A percentile compares a stretch with the other conserved stretches of the same genome.
Evolutionary conservation across 2,113 vertebrate genomes (phyloP).

Genomic region (Arvicanthis niloticus): DNA sequence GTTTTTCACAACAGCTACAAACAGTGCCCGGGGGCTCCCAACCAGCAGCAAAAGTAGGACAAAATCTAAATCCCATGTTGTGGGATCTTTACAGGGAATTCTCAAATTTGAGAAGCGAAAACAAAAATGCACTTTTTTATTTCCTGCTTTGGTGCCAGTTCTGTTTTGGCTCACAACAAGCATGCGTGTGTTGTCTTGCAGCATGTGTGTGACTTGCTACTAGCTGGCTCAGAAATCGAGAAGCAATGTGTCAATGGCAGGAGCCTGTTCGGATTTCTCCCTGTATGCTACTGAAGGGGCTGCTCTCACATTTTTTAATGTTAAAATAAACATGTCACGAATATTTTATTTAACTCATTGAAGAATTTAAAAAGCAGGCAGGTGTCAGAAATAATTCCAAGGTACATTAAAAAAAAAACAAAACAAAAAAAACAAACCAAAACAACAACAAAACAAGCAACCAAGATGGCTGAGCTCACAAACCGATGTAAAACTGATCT

Average conservation of each 20-base stretch:
- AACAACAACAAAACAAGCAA: background rate
- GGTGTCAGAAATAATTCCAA: background rate
- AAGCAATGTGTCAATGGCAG: background rate
- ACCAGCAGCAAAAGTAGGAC: background rate
- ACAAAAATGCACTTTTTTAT: background rate
- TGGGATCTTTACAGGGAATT: background rate
- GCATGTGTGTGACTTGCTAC: background rate
- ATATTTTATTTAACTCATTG: background rate
- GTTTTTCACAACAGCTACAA: no score
- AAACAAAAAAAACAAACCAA: background rate
- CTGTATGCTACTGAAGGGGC: background rate
- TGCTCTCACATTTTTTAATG: no score
- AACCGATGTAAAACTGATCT: background rate
- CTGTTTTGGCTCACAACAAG: background rate
- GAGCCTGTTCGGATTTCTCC: background rate
- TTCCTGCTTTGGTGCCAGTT: background rate
- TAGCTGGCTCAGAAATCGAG: background rate
- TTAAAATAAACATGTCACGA: background rate
- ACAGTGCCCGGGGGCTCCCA: background rate
- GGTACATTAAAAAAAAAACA: background rate
- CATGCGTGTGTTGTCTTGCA: background rate
- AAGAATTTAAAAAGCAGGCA: background rate
- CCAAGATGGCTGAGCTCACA: background rate
- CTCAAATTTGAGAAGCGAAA: slow-evolving; percentile 11
- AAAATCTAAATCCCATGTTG: background rate